These are phyloP conservation scores for Operophtera brumata DNA, from an alignment of 2,888 invertebrate genomes.

Conservation along the genomic window DNA sequence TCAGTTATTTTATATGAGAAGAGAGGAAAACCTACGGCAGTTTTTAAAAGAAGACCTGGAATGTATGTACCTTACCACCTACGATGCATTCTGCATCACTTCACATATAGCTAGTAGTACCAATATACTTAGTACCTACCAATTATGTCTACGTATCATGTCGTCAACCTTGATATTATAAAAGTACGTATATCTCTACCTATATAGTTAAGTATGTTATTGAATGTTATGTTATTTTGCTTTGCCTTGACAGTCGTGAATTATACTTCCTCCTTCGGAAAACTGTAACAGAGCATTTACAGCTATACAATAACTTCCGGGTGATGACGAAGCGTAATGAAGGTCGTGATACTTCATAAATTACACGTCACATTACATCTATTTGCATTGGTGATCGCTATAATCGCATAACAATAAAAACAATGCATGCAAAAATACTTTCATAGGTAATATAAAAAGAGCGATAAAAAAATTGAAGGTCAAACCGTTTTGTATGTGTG, in stretches of 20 bases:
- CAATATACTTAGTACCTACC: no score
- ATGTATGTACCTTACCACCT: no score
- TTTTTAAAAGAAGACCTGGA: no score
- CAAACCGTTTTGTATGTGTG: neutral
- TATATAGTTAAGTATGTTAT: constrained; percentile 27
- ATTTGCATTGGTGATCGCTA: neutral
- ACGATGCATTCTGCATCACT: no score
- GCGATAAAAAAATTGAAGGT: neutral
- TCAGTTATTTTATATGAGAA: no score
- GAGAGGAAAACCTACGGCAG: no score
- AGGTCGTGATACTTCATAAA: constrained; percentile 57
- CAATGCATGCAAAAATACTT: neutral
- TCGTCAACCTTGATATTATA: constrained; percentile 22
- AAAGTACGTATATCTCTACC: constrained; percentile 1
- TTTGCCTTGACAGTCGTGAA: constrained; percentile 64
- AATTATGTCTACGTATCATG: constrained; percentile 7
- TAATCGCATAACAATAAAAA: neutral
- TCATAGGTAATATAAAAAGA: neutral
- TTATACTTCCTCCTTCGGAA: constrained; percentile 75
- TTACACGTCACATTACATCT: constrained; percentile 36
- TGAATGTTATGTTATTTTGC: constrained; percentile 64
- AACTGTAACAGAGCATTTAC: constrained; percentile 72
- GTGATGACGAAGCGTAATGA: constrained; percentile 66
- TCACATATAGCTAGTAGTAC: no score
- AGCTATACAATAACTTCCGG: constrained; percentile 67